Evolutionary conservation across 2,797 vertebrate species (phyloP).

Genomic region (Synanceia verrucosa): DNA sequence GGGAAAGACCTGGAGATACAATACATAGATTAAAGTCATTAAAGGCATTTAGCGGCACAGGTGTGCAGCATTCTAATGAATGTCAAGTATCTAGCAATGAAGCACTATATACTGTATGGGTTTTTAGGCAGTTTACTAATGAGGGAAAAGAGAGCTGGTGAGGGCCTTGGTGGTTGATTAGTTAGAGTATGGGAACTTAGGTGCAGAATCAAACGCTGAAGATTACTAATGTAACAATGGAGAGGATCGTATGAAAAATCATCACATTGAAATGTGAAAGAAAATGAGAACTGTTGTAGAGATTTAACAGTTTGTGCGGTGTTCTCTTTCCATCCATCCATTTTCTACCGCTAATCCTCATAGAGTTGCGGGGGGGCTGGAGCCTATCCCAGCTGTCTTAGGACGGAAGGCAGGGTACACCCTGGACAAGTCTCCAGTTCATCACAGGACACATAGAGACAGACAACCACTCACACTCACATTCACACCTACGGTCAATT

Average conservation of each 20-base stretch:
- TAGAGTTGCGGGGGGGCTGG: no score
- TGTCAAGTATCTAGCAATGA: conserved; percentile 10
- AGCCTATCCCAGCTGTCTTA: no score
- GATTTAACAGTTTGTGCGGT: background rate
- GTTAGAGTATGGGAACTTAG: background rate
- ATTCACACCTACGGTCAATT: no score
- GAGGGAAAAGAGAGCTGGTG: background rate
- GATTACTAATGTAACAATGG: background rate
- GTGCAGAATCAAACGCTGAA: background rate
- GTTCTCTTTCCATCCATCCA: no score
- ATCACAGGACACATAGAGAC: no score
- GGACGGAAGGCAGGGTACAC: no score
- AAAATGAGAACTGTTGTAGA: background rate
- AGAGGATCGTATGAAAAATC: background rate
- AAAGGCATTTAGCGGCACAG: conserved; percentile 6
- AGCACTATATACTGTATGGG: background rate
- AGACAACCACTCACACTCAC: no score
- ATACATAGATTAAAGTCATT: background rate
- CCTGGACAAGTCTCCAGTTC: no score
- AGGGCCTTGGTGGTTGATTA: background rate
- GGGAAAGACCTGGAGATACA: background rate
- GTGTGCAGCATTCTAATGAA: background rate
- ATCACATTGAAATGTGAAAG: background rate
- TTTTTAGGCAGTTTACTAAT: conserved; percentile 15
- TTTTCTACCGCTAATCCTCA: no score